phyloP scores from a whole-genome alignment of 2,113 vertebrate species.

The Rhadina sibilatrix region DNA sequence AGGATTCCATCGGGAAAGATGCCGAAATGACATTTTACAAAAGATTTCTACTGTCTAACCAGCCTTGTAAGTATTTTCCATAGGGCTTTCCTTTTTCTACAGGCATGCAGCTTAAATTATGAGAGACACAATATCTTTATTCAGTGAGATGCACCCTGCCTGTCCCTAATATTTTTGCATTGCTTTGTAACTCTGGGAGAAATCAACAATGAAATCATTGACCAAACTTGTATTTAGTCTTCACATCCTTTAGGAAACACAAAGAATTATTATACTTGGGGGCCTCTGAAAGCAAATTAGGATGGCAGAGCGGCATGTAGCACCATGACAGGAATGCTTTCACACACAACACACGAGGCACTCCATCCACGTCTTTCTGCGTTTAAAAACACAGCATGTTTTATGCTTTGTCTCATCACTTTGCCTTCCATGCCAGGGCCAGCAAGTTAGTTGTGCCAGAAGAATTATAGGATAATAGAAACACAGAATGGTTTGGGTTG shows the following conservation, averaged over 20 bases:
- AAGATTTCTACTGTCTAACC: not conserved
- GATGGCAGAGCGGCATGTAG: slow-evolving; percentile 18
- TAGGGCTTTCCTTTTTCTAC: not conserved
- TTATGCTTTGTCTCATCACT: not conserved
- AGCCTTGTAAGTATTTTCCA: slow-evolving; percentile 40
- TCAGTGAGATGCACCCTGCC: slow-evolving; percentile 31
- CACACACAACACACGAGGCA: not conserved
- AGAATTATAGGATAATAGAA: not conserved
- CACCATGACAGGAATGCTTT: slow-evolving; percentile 39
- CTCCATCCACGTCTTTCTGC: not conserved
- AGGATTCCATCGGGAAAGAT: slow-evolving; percentile 19
- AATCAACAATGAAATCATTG: slow-evolving; percentile 57
- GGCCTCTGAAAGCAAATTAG: slow-evolving; percentile 41
- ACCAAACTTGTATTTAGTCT: slow-evolving; percentile 28
- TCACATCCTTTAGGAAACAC: slow-evolving; percentile 35
- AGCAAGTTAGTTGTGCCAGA: not conserved
- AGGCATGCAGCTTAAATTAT: not conserved
- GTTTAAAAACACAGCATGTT: not conserved
- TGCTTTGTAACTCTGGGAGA: not conserved
- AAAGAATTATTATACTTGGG: slow-evolving; percentile 47
- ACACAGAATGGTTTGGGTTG: not conserved
- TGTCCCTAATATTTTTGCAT: slow-evolving; percentile 36
- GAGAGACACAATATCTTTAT: slow-evolving; percentile 28
- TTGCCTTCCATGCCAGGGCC: not conserved
- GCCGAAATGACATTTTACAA: slow-evolving; percentile 8